Evolutionary conservation across 2,113 vertebrate genomes (phyloP).

Genomic region (Pogona vitticeps): DNA sequence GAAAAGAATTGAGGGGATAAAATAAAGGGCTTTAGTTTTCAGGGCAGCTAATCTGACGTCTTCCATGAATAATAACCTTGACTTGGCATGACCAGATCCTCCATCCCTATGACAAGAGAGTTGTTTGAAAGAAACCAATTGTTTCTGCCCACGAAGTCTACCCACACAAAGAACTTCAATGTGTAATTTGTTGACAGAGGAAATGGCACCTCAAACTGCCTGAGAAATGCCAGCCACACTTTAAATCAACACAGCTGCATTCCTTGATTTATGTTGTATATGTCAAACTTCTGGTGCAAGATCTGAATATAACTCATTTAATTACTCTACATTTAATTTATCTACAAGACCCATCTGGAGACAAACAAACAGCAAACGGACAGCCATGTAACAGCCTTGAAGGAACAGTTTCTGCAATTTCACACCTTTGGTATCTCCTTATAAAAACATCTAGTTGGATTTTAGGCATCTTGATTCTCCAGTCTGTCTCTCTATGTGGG

Average conservation of each 20-base stretch:
- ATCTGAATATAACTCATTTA: slow-evolving; percentile 18
- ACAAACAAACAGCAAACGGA: neutral
- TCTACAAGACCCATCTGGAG: too few relatives aligned
- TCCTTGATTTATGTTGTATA: slow-evolving; percentile 35
- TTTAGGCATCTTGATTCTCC: too few relatives aligned
- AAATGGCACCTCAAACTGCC: slow-evolving; percentile 43
- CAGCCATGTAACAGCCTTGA: too few relatives aligned
- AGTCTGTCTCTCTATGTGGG: too few relatives aligned
- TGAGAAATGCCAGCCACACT: slow-evolving; percentile 25
- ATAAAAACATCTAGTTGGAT: too few relatives aligned
- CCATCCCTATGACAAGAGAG: neutral
- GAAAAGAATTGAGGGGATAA: neutral
- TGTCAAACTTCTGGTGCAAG: slow-evolving; percentile 18
- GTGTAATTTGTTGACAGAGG: slow-evolving; percentile 39
- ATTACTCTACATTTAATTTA: too few relatives aligned
- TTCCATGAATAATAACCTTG: slow-evolving; percentile 32
- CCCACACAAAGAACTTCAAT: slow-evolving; percentile 12
- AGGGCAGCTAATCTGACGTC: slow-evolving; percentile 39
- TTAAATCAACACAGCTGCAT: slow-evolving; percentile 54
- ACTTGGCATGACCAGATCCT: slow-evolving; percentile 12
- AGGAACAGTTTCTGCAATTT: too few relatives aligned
- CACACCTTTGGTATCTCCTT: too few relatives aligned
- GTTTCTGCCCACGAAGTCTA: neutral
- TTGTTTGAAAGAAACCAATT: slow-evolving; percentile 38
- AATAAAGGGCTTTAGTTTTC: neutral